A percentile compares a stretch with the other conserved stretches of the same genome.
Evolutionary conservation across 1,140 invertebrate species (phyloP).

Genomic region (Heliconius hewitsoni): DNA sequence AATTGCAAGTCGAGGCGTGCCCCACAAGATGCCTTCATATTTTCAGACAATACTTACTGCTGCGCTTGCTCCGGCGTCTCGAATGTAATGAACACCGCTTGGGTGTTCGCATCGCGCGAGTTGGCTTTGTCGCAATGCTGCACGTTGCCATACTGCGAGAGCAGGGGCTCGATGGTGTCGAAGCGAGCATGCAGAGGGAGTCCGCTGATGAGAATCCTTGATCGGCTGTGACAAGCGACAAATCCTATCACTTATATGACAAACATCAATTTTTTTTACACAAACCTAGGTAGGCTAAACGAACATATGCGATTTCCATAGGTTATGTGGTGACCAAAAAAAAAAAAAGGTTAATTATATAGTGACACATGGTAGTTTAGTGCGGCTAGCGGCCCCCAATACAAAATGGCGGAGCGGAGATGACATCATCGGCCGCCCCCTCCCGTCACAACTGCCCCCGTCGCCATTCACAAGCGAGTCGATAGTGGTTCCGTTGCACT

Average conservation of each 20-base stretch:
- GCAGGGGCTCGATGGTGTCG: conserved; percentile 92
- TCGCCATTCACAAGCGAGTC: conserved; percentile 69
- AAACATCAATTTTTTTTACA: conserved; percentile 20
- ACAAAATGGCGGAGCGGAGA: conserved; percentile 73
- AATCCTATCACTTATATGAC: conserved; percentile 45
- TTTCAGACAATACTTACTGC: conserved; percentile 86
- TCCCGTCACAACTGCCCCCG: conserved; percentile 38
- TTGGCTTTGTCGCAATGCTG: conserved; percentile 92
- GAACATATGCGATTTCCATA: not conserved
- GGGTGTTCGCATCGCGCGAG: conserved; percentile 88
- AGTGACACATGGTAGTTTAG: not conserved
- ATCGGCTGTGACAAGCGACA: conserved; percentile 85
- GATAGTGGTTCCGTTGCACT: conserved; percentile 59
- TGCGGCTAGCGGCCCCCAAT: conserved; percentile 44
- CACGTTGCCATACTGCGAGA: conserved; percentile 90
- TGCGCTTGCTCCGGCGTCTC: conserved; percentile 94
- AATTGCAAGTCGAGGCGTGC: conserved; percentile 14
- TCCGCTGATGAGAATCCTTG: conserved; percentile 93
- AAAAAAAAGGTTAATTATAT: not conserved
- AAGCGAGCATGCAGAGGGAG: conserved; percentile 89
- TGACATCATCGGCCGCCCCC: conserved; percentile 61
- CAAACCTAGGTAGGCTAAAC: conserved; percentile 9
- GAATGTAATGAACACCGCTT: conserved; percentile 92
- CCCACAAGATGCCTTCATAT: conserved; percentile 31
- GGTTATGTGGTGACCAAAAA: not conserved